Evolutionary conservation across 2,888 invertebrate species (phyloP).

Genomic region (Oscheius sp.): DNA sequence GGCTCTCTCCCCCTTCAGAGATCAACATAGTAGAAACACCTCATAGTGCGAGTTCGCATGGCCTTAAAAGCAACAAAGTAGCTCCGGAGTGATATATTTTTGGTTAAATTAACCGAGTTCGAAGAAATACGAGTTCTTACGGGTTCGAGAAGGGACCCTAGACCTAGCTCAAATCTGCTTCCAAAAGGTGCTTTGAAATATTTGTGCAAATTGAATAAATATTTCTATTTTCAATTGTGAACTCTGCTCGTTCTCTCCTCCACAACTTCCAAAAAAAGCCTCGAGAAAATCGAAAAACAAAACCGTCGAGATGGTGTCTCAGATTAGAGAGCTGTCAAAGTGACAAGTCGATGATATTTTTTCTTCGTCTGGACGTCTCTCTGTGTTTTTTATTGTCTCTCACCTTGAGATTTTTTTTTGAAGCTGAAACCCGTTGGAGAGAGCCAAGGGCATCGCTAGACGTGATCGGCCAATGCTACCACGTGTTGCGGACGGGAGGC

Average conservation of each 20-base stretch:
- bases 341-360: slow-evolving; percentile 4
- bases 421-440: slow-evolving; percentile 6
- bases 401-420: slow-evolving; percentile 18
- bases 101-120: slow-evolving; percentile 17
- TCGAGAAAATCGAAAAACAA: background rate
- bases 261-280: background rate
- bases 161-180: background rate
- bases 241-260: background rate
- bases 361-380: slow-evolving; percentile 10
- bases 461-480: slow-evolving; percentile 5
- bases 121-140: background rate
- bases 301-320: background rate
- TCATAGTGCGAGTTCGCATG: background rate
- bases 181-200: slow-evolving; percentile 5
- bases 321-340: background rate
- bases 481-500: background rate
- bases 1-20: slow-evolving; percentile 20
- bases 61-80: slow-evolving; percentile 18
- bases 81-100: slow-evolving; percentile 14
- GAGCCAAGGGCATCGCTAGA: slow-evolving; percentile 12
- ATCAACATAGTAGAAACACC: background rate
- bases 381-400: slow-evolving; percentile 15
- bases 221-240: background rate
- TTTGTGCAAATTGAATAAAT: background rate
- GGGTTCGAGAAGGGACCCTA: background rate